Evolutionary conservation across 2,113 vertebrate species (phyloP), one percentile per base, ranked within the genome.

Genomic region (Chauna torquata): DNA sequence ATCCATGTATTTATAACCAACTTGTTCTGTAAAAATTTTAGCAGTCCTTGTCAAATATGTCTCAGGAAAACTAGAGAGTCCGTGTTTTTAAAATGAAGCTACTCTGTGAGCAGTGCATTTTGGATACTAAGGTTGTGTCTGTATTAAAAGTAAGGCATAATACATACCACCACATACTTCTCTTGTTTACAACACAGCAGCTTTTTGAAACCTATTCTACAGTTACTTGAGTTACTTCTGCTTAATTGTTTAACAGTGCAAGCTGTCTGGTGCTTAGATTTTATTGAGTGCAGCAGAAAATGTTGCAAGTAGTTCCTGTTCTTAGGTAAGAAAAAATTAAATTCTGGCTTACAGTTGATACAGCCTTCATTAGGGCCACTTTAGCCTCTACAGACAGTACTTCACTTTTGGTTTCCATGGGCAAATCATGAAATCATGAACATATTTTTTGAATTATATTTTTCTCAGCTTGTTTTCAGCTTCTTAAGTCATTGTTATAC

Each of bases 21-120:
- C 38, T 52, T 38, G 47, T 50, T 62, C 25, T 71, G 77, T 38
- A 64, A 50, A 80, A 70, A 55, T 22, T 32, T 66, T 36, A 79
- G 40, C 0, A 0, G n/a, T 27, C 55, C 30, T 7, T 2, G 24
- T 40, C 64, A 89, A 22, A 27, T 64, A 8, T 11, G 2, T 54
- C 42, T 49, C 61, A 58, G 42, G 36, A 90, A 65, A 92, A 80
- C 6, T 2, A 44, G 23, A 11, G n/a, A 82, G 12, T 24, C 54
- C 13, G 40, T 47, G 16, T 8, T 58, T 77, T 55, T 86, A 22
- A 90, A 61, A 61, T 71, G 75, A 27, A 7, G 34, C 47, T 87
- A 28, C 59, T 86, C 40, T 75, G 49, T 27, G 17, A 77, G 44
- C 2, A 3, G 23, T 61, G 7, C 52, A n/a, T 61, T 92, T 72